Evolutionary conservation across 2,797 vertebrate species (phyloP), one percentile per base, ranked within the genome.

Genomic region (Falco columbarius): DNA sequence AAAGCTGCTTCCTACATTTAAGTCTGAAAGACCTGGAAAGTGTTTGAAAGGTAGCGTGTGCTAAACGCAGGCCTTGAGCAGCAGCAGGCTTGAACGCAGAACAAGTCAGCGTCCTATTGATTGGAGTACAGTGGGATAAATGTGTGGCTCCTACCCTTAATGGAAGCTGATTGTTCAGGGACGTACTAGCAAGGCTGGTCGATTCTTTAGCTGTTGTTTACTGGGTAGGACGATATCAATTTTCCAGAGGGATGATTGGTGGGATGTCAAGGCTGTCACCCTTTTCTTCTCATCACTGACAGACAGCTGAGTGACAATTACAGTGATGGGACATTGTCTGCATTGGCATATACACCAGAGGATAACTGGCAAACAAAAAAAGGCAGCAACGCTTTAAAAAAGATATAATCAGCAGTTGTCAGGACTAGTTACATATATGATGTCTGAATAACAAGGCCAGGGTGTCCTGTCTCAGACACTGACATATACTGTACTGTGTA

Each of bases 381-480:
- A 97, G 86, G 83, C 97, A 91, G 94, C 92, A 96, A 90, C 38
- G 30, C 85, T 97, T 96, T 96, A 98, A 98, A 95, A 98, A 98
- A 98, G 98, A 98, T 97, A 98, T 97, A 98, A 98, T 98, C 98
- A 98, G 98, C 93, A 96, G 96, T 98, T 98, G 98, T 98, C 98
- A 98, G 96, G 95, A 85, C 95, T 92, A 91, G 98, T 98, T 98
- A 98, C 96, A 90, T 98, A 94, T 97, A 97, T 96, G 97, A 98
- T 98, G 95, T 98, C 97, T 98, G 98, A 98, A 98, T 98, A 98
- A 97, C 97, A 97, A 93, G 93, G 86, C 92, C 81, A 74, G 56
- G 85, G 63, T 79, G 59, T 95, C 80, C 93, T 51, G 27, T 51
- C 51, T 90, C 80, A 93, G n/a, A 79, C 59, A 68, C 34, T 86